phyloP scores from a whole-genome alignment of 2,888 invertebrate species.

The Athripsodes cinereus region DNA sequence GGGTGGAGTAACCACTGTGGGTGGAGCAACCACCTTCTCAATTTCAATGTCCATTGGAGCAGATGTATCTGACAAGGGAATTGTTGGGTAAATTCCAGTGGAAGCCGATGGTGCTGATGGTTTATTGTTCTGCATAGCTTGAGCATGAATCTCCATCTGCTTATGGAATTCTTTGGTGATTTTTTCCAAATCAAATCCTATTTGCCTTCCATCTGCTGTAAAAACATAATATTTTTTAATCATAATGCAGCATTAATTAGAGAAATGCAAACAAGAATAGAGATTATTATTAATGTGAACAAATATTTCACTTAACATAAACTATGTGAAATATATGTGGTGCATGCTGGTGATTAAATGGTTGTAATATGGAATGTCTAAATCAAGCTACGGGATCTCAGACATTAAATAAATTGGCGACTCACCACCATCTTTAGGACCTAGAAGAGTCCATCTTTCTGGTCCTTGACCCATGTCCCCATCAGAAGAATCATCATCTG shows the following conservation, averaged over 20 bases:
- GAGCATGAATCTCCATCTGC: slow-evolving; percentile 16
- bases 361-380: too few relatives aligned
- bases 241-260: too few relatives aligned
- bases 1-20: neutral
- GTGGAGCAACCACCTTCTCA: neutral
- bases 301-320: too few relatives aligned
- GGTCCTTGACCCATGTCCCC: neutral
- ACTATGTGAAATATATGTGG: too few relatives aligned
- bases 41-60: slow-evolving; percentile 1
- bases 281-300: too few relatives aligned
- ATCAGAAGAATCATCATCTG: slow-evolving; percentile 1
- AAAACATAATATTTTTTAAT: too few relatives aligned
- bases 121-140: neutral
- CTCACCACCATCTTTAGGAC: neutral
- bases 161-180: slow-evolving; percentile 16
- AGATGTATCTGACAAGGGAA: slow-evolving; percentile 21
- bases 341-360: too few relatives aligned
- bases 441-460: slow-evolving; percentile 13
- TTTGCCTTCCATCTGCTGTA: neutral
- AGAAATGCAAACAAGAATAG: too few relatives aligned
- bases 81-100: slow-evolving; percentile 13
- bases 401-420: neutral
- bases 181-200: slow-evolving; percentile 18
- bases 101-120: neutral
- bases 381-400: too few relatives aligned